phyloP scores from a whole-genome alignment of 2,113 vertebrate genomes.

The Pan paniscus region DNA sequence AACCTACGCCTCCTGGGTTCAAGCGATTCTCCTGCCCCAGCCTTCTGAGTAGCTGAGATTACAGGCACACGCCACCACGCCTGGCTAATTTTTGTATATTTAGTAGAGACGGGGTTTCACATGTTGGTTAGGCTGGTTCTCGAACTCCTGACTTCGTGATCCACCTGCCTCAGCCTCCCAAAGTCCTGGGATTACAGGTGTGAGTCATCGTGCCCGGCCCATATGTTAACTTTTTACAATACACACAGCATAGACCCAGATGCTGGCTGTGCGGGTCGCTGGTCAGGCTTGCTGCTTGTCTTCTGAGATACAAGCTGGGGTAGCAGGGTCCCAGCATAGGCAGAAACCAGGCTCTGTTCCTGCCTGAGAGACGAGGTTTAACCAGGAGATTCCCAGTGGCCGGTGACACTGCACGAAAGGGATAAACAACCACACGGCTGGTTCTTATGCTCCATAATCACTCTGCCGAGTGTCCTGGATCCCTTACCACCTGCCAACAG shows the following conservation, averaged over 20 bases:
- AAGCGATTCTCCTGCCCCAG: too few species aligned
- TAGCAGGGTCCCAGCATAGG: rapidly evolving
- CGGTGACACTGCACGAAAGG: neutral
- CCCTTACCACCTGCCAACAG: neutral
- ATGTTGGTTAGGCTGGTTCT: too few species aligned
- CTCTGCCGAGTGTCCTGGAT: neutral
- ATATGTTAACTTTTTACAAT: neutral
- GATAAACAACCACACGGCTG: neutral
- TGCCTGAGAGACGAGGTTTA: neutral
- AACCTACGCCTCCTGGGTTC: too few species aligned
- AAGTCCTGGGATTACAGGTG: too few species aligned
- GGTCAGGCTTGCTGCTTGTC: neutral
- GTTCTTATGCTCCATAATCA: neutral
- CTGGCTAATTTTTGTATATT: too few species aligned
- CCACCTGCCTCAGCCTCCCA: too few species aligned
- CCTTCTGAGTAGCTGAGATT: too few species aligned
- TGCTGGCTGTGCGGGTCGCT: rapidly evolving
- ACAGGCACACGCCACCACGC: too few species aligned
- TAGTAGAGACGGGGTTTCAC: too few species aligned
- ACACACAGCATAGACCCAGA: too few species aligned
- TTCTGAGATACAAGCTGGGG: neutral
- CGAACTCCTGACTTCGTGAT: too few species aligned
- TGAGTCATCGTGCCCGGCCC: too few species aligned
- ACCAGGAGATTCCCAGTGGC: neutral
- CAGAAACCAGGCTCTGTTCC: neutral